A percentile compares a stretch with the other conserved stretches of the same genome.
Conservation (phyloP, 2,113 vertebrate species). For the Phainopepla nitens region DNA sequence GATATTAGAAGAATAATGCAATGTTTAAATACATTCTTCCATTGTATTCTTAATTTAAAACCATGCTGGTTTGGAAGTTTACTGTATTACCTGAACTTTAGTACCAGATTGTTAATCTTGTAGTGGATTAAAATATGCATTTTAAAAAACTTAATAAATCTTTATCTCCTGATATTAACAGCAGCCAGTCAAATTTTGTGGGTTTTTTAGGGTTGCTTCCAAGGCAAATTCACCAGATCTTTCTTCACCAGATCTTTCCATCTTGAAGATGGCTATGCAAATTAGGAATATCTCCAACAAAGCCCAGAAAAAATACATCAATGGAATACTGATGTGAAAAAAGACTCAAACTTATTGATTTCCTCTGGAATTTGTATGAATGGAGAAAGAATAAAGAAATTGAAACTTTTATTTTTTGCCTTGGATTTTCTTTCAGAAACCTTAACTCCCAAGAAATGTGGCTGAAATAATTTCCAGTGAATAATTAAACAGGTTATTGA, state of each 20-base stretch:
- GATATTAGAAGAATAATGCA: background rate
- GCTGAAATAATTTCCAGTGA: background rate
- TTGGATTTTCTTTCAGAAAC: background rate
- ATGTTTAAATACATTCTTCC: background rate
- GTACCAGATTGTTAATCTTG: background rate
- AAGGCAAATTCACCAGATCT: background rate
- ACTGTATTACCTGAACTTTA: background rate
- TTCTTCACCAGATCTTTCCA: background rate
- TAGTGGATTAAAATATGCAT: background rate
- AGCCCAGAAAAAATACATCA: background rate
- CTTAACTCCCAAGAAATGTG: background rate
- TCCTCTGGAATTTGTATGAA: background rate
- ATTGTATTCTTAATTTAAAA: background rate
- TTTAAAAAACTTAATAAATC: background rate
- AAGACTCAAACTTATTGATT: background rate
- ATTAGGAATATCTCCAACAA: background rate
- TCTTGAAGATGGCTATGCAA: background rate
- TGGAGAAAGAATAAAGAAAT: background rate
- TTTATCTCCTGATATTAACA: background rate
- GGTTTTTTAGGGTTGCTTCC: background rate
- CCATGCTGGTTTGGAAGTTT: background rate
- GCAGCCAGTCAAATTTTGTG: background rate
- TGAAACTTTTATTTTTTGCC: background rate
- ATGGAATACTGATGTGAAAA: background rate
- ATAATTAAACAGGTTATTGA: background rate